Conservation (phyloP, 2,888 invertebrate genomes). For the Heliconius hortense region DNA sequence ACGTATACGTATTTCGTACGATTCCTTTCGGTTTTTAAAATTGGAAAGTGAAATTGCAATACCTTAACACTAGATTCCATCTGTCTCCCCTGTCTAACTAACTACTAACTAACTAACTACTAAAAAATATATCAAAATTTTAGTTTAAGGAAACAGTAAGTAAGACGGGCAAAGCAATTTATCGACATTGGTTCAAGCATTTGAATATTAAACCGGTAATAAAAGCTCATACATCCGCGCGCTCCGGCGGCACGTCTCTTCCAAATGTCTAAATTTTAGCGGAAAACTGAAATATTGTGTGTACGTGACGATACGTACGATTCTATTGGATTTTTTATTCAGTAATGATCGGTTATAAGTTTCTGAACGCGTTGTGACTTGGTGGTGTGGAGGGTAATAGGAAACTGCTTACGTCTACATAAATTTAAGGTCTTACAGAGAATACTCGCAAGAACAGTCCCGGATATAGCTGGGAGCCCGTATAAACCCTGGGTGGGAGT, state of each 20-base stretch:
- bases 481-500: not conserved
- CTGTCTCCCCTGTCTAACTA: too few species aligned
- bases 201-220: constrained; percentile 41
- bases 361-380: constrained; percentile 16
- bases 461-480: not conserved
- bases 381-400: not conserved
- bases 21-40: too few species aligned
- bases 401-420: not conserved
- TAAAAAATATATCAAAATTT: not conserved
- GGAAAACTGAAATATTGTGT: constrained; percentile 63
- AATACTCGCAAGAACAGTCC: too few species aligned
- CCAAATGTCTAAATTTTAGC: constrained; percentile 67
- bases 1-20: too few species aligned
- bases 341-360: constrained; percentile 37
- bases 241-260: constrained; percentile 51
- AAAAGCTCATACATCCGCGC: constrained; percentile 37
- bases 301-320: constrained; percentile 53
- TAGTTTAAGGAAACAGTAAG: constrained; percentile 13
- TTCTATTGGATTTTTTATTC: constrained; percentile 53
- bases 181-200: constrained; percentile 21
- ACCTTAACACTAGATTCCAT: too few species aligned
- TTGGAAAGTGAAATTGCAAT: too few species aligned
- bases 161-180: constrained; percentile 20
- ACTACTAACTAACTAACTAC: too few species aligned
- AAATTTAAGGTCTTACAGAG: too few species aligned